Base-by-base conservation (phyloP, 2,888 invertebrate genomes). In the Hyposoter didymator region DNA sequence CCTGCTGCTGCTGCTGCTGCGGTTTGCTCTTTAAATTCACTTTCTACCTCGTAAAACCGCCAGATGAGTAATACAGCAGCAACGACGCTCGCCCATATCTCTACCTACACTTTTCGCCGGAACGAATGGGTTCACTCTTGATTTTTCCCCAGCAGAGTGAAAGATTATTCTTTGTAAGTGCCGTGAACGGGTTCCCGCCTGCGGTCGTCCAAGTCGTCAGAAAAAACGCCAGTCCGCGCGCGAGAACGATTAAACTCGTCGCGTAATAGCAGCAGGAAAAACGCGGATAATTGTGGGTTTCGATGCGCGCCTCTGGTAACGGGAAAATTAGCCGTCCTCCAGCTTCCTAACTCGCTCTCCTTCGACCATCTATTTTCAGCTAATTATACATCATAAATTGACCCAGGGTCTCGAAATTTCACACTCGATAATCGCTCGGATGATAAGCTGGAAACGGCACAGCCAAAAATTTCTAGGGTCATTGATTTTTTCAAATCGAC, bases 11-110 rank as follows among this genome's bases (percentile, higher is more conserved):
- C 28, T 66, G 8, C 10, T 39, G 39, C 8, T 73, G 76, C 59
- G 67, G 69, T 59, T 72, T 70, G 84, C 62, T 85, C 87, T 88
- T 90, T 87, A 90, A 92, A 93, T 92, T 92, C 91, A 92, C 93
- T 93, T 93, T 93, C 93, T 93, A 92, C 90, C 89, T 91, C 91
- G 91, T 92, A 92, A 92, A 92, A 90, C 89, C 87, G 47, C 55
- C 49, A 43, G 70, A 79, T 74, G 67, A 73, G 55, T 49, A 52
- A 80, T 64, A 76, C 62, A 52, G 74, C 67, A 67, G 83, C 67
- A 28, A 35, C 59, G 39, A 35, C 59, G 39, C 80, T 74, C 47
- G 78, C 28, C 67, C 35, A 86, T 43, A 55, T 70, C 32, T 28
- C 59, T 59, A 55, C 55, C 55, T 67, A 64, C 70, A 86, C 89